These are phyloP conservation scores for Syngnathoides biaculeatus DNA, from an alignment of 2,113 vertebrate genomes.

Conservation along the genomic window DNA sequence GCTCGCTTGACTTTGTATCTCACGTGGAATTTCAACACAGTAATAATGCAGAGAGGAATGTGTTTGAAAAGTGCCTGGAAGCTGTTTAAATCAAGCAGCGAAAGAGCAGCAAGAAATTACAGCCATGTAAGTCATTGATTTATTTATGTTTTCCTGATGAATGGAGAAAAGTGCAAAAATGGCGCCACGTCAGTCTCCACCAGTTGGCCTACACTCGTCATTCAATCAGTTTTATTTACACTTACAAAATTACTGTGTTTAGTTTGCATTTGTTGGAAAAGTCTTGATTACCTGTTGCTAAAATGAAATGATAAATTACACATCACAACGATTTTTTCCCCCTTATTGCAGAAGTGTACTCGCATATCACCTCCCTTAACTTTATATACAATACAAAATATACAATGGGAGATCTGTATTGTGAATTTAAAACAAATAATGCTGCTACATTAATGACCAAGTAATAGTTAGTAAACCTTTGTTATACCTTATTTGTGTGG, in stretches of 20 bases:
- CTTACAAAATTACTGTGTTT: neutral
- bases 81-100: slow-evolving; percentile 42
- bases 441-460: too few species aligned
- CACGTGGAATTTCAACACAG: neutral
- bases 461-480: too few species aligned
- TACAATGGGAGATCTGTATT: too few species aligned
- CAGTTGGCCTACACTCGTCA: neutral
- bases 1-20: slow-evolving; percentile 4
- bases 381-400: too few species aligned
- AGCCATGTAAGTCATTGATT: slow-evolving; percentile 58
- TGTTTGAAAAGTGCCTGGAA: slow-evolving; percentile 45
- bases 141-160: neutral
- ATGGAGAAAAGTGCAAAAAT: neutral
- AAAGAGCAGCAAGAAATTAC: slow-evolving; percentile 45
- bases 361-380: too few species aligned
- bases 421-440: too few species aligned
- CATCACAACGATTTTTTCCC: too few species aligned
- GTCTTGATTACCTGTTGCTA: neutral
- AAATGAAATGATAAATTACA: too few species aligned
- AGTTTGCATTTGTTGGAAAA: neutral
- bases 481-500: too few species aligned
- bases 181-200: too few species aligned
- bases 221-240: neutral
- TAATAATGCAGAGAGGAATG: slow-evolving; percentile 54
- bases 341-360: too few species aligned